Evolutionary conservation across 2,888 invertebrate species (phyloP).

Genomic region (Noctua comes): DNA sequence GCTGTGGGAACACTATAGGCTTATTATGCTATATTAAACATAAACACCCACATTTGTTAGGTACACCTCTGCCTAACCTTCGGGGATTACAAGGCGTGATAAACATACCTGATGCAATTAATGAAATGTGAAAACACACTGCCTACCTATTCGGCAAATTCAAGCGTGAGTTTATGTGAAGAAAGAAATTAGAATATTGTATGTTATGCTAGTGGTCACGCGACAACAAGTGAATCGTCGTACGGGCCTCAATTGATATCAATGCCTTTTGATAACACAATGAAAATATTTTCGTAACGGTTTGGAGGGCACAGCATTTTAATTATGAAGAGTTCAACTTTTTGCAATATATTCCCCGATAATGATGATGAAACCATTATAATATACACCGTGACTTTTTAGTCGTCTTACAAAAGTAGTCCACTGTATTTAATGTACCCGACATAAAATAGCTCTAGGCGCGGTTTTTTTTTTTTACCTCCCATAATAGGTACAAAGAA

Average conservation of each 20-base stretch:
- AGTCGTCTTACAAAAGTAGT: too few species aligned
- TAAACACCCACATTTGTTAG: too few species aligned
- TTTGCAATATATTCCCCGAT: too few species aligned
- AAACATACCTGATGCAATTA: background rate
- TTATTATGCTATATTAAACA: background rate
- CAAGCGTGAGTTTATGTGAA: background rate
- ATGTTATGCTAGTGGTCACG: conserved; percentile 18
- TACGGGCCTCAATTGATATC: conserved; percentile 46
- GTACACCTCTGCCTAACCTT: too few species aligned
- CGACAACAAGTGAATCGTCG: conserved; percentile 45
- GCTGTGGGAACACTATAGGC: background rate
- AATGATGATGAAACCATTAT: too few species aligned
- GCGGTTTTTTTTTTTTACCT: too few species aligned
- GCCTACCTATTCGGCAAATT: background rate
- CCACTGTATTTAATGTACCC: too few species aligned
- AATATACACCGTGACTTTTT: too few species aligned
- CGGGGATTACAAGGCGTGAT: background rate
- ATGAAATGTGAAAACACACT: background rate
- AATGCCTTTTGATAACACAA: conserved; percentile 51
- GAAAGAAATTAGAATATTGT: conserved; percentile 44
- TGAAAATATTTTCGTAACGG: conserved; percentile 20
- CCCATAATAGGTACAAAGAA: too few species aligned
- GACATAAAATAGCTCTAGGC: too few species aligned
- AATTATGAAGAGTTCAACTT: background rate
- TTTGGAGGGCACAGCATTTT: conserved; percentile 1